These are phyloP conservation scores for Caenorhabditis drosophilae DNA, from an alignment of 2,888 invertebrate species.

Conservation along the genomic window DNA sequence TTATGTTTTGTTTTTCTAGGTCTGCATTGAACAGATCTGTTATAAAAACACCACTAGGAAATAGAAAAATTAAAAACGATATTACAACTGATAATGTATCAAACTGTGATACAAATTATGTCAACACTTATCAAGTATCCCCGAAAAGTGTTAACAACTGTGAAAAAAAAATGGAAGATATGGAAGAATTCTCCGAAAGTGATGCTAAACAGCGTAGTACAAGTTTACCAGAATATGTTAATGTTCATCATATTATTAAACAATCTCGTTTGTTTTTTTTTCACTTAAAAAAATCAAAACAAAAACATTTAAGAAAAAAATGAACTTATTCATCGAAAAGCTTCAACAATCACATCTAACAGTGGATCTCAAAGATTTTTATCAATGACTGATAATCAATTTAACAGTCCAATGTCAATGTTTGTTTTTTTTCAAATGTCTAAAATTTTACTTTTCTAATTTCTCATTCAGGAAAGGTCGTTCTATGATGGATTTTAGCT, in stretches of 20 bases:
- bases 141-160: not conserved
- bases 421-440: not conserved
- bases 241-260: slow-evolving; percentile 17
- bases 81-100: not conserved
- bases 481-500: slow-evolving; percentile 44
- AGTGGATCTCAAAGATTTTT: slow-evolving; percentile 21
- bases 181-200: no score
- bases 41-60: slow-evolving; percentile 1
- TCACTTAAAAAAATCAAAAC: not conserved
- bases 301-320: slow-evolving; percentile 3
- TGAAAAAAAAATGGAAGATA: no score
- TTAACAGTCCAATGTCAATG: not conserved
- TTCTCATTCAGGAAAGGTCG: slow-evolving; percentile 31
- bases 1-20: not conserved
- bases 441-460: not conserved
- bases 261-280: not conserved
- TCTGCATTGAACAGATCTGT: not conserved
- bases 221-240: slow-evolving; percentile 40
- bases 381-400: slow-evolving; percentile 10
- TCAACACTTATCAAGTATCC: not conserved
- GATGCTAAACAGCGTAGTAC: slow-evolving; percentile 34
- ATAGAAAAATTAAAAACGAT: slow-evolving; percentile 1
- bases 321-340: slow-evolving; percentile 36
- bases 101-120: not conserved
- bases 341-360: slow-evolving; percentile 26